Evolutionary conservation across 2,797 vertebrate genomes (phyloP).

Genomic region (Pelobates cultripes): DNA sequence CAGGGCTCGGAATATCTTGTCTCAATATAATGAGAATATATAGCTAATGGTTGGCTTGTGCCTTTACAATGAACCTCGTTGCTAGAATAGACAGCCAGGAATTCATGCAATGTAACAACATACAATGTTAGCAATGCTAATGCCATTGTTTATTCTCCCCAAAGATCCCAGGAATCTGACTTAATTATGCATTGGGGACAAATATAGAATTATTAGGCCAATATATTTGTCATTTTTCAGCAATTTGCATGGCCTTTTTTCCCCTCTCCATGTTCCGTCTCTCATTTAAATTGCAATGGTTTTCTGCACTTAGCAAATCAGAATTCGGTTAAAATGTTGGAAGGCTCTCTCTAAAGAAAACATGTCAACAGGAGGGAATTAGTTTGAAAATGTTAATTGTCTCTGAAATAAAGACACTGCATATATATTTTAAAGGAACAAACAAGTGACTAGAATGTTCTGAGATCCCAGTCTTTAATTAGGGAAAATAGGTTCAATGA

Average conservation of each 20-base stretch:
- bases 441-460: background rate
- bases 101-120: background rate
- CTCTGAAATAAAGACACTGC: background rate
- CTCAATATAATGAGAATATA: background rate
- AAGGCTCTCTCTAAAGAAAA: constrained; percentile 8
- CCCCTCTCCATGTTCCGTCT: constrained; percentile 6
- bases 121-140: background rate
- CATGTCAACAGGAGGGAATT: constrained; percentile 12
- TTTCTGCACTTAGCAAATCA: constrained; percentile 21
- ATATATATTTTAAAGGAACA: background rate
- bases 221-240: constrained; percentile 19
- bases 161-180: background rate
- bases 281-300: constrained; percentile 16
- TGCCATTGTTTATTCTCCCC: constrained; percentile 13
- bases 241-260: constrained; percentile 27
- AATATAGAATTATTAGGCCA: constrained; percentile 33
- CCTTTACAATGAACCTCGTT: background rate
- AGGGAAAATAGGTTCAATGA: background rate
- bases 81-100: background rate
- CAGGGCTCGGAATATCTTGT: background rate
- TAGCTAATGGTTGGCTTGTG: background rate
- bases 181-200: constrained; percentile 34
- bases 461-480: background rate
- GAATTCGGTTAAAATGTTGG: constrained; percentile 6
- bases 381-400: constrained; percentile 13